A percentile compares a stretch with the other conserved stretches of the same genome.
These are phyloP conservation scores for Dione juno DNA, from an alignment of 2,888 invertebrate species.

Conservation along the genomic window DNA sequence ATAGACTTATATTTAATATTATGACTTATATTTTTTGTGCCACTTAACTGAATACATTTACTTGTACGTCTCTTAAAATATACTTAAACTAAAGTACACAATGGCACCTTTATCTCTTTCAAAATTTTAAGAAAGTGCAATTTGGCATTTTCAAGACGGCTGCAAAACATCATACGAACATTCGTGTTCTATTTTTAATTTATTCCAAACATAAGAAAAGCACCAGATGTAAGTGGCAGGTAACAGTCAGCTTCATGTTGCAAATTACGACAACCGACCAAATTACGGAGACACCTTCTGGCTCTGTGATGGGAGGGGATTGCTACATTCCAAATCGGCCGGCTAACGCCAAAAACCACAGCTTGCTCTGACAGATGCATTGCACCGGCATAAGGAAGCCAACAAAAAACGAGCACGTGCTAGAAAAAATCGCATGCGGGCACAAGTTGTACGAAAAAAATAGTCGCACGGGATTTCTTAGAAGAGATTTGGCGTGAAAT, in stretches of 20 bases:
- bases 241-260: constrained; percentile 75
- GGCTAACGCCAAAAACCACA: constrained; percentile 69
- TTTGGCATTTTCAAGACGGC: constrained; percentile 42
- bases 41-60: constrained; percentile 2
- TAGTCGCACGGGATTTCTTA: constrained; percentile 65
- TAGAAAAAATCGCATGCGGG: constrained; percentile 78
- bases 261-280: constrained; percentile 64
- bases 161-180: constrained; percentile 46
- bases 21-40: not conserved
- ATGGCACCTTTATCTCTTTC: constrained; percentile 35
- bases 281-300: constrained; percentile 47
- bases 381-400: constrained; percentile 72
- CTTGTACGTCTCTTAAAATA: constrained; percentile 28
- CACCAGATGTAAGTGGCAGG: constrained; percentile 78
- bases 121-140: constrained; percentile 39
- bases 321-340: constrained; percentile 50
- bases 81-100: constrained; percentile 33
- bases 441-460: constrained; percentile 74
- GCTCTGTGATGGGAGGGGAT: not conserved
- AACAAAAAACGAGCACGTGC: constrained; percentile 78
- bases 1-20: not conserved
- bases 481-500: constrained; percentile 63
- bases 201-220: constrained; percentile 64
- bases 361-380: constrained; percentile 79
- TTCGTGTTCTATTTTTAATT: constrained; percentile 70